These are phyloP conservation scores for Mastomys natalensis DNA, from an alignment of 2,113 vertebrate species.

Conservation along the genomic window DNA sequence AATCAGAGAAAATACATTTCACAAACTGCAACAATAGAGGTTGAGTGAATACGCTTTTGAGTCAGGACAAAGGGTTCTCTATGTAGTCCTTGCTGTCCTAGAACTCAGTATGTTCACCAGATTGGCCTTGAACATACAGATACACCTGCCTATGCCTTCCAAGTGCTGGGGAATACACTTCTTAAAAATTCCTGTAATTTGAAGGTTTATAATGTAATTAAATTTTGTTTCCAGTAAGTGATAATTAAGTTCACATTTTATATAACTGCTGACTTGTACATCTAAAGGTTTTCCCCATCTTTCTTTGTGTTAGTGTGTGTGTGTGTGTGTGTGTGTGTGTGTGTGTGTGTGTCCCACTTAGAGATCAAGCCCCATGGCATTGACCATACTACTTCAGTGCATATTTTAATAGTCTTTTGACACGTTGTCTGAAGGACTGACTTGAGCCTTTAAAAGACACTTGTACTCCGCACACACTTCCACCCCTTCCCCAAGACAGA, in stretches of 20 bases:
- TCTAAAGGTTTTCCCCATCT: not conserved
- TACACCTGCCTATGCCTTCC: not conserved
- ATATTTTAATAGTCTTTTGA: not conserved
- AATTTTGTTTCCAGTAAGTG: not conserved
- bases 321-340: not conserved
- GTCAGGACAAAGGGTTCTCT: not conserved
- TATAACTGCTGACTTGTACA: not conserved
- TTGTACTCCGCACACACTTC: no score
- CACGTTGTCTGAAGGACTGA: not conserved
- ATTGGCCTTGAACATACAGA: not conserved
- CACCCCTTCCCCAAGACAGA: not conserved
- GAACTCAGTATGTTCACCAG: not conserved
- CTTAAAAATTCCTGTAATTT: not conserved
- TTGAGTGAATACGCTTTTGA: not conserved
- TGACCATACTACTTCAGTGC: not conserved
- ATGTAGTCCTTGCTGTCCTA: not conserved
- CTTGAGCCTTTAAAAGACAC: not conserved
- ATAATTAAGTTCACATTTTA: not conserved
- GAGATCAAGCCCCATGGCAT: not conserved
- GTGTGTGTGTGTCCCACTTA: not conserved
- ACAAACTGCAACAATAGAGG: slow-evolving; percentile 8
- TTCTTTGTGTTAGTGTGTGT: no score
- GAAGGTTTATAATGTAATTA: not conserved
- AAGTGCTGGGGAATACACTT: not conserved
- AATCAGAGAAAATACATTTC: slow-evolving; percentile 41